Evolutionary conservation across 2,113 vertebrate species (phyloP), one percentile per base, ranked within the genome.

Genomic region (Apeltes quadracus): DNA sequence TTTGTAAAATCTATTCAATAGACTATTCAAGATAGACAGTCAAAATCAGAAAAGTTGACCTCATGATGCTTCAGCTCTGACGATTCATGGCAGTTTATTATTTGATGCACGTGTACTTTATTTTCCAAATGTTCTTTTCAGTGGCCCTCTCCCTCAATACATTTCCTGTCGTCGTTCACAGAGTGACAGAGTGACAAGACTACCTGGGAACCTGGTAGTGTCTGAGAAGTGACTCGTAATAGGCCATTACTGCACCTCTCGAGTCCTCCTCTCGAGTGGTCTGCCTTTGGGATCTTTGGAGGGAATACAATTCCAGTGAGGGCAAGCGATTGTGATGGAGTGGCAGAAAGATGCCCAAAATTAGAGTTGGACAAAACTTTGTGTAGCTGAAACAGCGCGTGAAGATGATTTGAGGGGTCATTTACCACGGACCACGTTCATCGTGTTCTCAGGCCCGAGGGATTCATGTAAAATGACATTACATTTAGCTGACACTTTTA

Each of bases 171-270:
- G 63, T 67, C 79, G 82, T 66, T 87, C 74, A 81, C 55, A 58
- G 64, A 80, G 64, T 54, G 69, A 77, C 68, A 46, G 69, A 71
- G 36, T 69, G 73, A 69, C 61, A 73, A 62, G 50, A 81, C 46
- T 25, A 12, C 20, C 70, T 78, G 81, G 56, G 58, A 62, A 69
- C 64, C 69, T 54, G 46, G 48, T 48, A 44, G 58, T 64, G 67
- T 74, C 63, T 58, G 72, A 82, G 54, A 74, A 79, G 84, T 76
- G 56, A 76, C 65, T 78, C 80, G 75, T 85, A 87, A 89, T 75
- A 78, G 78, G 66, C 82, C 59, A 76, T 88, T 85, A 84, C 76
- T 78, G 78, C 73, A 72, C 67, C n/a, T n/a, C n/a, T n/a, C n/a
- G n/a, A 50, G 51, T 63, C 59, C 64, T 78, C 71, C 73, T 84